These are phyloP conservation scores for Portevinia maculata DNA, from an alignment of 2,888 invertebrate genomes.

Conservation along the genomic window DNA sequence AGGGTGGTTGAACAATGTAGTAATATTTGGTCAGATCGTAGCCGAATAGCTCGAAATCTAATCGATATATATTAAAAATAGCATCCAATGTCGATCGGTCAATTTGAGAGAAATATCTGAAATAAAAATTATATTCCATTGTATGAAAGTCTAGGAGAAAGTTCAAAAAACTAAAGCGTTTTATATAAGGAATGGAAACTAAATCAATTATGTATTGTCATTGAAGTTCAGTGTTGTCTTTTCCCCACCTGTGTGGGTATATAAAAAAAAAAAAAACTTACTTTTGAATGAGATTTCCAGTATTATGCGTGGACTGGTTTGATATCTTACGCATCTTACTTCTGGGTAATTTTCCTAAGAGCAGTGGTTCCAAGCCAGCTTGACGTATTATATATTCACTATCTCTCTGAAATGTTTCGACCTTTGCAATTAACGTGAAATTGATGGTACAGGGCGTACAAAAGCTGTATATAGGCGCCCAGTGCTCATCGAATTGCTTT, in stretches of 20 bases:
- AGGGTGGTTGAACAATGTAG: slow-evolving; percentile 83
- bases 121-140: slow-evolving; percentile 1
- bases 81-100: slow-evolving; percentile 84
- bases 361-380: slow-evolving; percentile 84
- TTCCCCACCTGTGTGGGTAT: too few relatives aligned
- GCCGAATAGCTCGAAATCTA: slow-evolving; percentile 88
- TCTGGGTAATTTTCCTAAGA: slow-evolving; percentile 83
- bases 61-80: slow-evolving; percentile 86
- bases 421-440: slow-evolving; percentile 86
- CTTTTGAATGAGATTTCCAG: slow-evolving; percentile 84
- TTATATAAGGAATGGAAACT: too few relatives aligned
- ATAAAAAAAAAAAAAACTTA: slow-evolving; percentile 78
- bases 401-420: slow-evolving; percentile 86
- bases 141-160: too few relatives aligned
- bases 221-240: too few relatives aligned
- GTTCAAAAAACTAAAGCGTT: too few relatives aligned
- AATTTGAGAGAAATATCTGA: slow-evolving; percentile 85
- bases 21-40: slow-evolving; percentile 85
- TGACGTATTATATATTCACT: slow-evolving; percentile 85
- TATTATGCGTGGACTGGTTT: slow-evolving; percentile 80
- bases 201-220: too few relatives aligned
- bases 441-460: slow-evolving; percentile 87
- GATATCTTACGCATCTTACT: slow-evolving; percentile 84
- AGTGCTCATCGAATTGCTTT: slow-evolving; percentile 86
- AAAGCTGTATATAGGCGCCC: slow-evolving; percentile 86